Evolutionary conservation across 2,888 invertebrate species (phyloP), one percentile per base, ranked within the genome.

Genomic region (Polydrusus pterygomalis): DNA sequence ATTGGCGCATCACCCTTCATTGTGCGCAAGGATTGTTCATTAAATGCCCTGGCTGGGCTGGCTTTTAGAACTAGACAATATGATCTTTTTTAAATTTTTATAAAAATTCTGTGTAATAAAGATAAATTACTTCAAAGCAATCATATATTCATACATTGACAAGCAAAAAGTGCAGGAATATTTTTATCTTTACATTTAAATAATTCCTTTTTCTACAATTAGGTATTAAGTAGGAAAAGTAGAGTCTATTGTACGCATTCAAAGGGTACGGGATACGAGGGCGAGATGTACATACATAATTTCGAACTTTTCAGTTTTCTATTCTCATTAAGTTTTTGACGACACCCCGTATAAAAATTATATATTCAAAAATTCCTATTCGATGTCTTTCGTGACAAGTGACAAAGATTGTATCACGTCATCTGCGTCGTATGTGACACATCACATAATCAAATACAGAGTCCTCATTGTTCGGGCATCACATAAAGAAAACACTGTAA

Each of bases 1-100:
- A 85, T 85, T 85, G 82, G 82, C 84, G 81, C 82, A 83, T 81
- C 83, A 82, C 83, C 82, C 80, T 83, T 82, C 81, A 81, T 82
- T 81, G 81, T 80, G 78, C 80, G 74, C 81, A 81, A 79, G 77
- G 79, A 80, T 80, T 80, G 76, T 81, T 82, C 81, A 81, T 83
- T 82, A 82, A 75, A 70, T 49, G 69, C 54, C 56, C 71, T 18
- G 64, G 18, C 62, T 67, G 67, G 67, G 56, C 63, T 17, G 47
- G 77, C 73, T 70, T 77, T 77, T 77, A 64, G 51, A 67, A 68
- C 72, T 76, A 68, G 73, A 74, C 56, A 67, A 74, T 65, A 43
- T 62, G 30, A 51, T 49, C 30, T 67, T 70, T 70, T 74, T 68
- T 34, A 62, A 56, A 69, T 62, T 58, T 74, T 74, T 73, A 49